Evolutionary conservation across 2,888 invertebrate species (phyloP).

Genomic region (Volucella bombylans): DNA sequence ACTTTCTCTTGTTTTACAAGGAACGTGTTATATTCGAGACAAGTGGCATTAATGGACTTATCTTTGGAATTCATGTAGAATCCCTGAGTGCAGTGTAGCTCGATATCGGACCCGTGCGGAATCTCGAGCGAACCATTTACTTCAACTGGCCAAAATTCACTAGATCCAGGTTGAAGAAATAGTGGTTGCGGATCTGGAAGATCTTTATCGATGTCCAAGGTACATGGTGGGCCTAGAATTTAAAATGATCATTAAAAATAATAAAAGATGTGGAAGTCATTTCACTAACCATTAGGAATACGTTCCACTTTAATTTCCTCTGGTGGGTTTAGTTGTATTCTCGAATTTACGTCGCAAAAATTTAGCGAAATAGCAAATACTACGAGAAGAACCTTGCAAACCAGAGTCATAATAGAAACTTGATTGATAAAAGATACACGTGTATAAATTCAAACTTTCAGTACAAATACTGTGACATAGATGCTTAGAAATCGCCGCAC

Average conservation of each 20-base stretch:
- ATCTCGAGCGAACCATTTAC: constrained; percentile 77
- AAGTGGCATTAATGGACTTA: constrained; percentile 74
- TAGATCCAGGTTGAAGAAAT: constrained; percentile 82
- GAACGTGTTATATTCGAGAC: constrained; percentile 76
- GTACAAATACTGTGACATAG: no score
- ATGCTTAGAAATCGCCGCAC: no score
- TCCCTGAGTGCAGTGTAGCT: constrained; percentile 78
- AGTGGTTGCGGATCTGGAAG: constrained; percentile 85
- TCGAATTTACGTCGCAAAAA: constrained; percentile 13
- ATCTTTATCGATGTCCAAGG: constrained; percentile 77
- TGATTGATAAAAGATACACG: neutral
- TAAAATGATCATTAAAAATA: neutral
- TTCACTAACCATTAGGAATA: constrained; percentile 47
- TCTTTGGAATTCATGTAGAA: constrained; percentile 70
- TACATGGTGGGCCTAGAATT: constrained; percentile 75
- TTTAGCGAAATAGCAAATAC: neutral
- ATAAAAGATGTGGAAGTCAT: no score
- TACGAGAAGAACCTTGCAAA: constrained; percentile 12
- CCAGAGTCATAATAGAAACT: constrained; percentile 16
- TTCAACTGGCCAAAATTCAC: constrained; percentile 78
- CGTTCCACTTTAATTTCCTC: constrained; percentile 64
- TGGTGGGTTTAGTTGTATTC: constrained; percentile 37
- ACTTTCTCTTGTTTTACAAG: constrained; percentile 74
- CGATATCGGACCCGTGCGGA: constrained; percentile 77
- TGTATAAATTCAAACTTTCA: neutral